A percentile compares a stretch with the other conserved stretches of the same genome.
phyloP scores from a whole-genome alignment of 2,888 invertebrate genomes.

The Acrocera orbiculus region DNA sequence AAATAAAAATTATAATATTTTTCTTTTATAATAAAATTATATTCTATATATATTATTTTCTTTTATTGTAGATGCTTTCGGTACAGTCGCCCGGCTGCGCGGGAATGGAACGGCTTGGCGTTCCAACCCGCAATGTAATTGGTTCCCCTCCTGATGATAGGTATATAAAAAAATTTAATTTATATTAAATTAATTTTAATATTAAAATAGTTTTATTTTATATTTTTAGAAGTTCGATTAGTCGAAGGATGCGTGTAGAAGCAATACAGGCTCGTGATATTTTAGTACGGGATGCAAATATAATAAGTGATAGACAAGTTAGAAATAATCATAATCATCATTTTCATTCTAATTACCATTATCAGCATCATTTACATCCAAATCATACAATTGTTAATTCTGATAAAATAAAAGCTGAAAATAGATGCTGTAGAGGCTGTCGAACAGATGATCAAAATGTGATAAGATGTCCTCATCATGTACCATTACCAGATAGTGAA shows the following conservation, averaged over 20 bases:
- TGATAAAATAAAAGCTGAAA: no score
- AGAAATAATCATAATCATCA: conserved; percentile 17
- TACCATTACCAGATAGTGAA: conserved; percentile 47
- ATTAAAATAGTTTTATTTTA: not conserved
- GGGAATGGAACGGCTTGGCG: conserved; percentile 51
- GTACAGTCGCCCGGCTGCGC: conserved; percentile 55
- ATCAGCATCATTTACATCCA: no score
- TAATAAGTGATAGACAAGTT: conserved; percentile 16
- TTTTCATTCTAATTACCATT: conserved; percentile 14
- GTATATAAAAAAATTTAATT: conserved; percentile 15
- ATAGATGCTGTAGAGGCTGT: conserved; percentile 5
- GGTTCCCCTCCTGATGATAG: conserved; percentile 33
- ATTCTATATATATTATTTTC: conserved; percentile 29
- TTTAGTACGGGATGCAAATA: conserved; percentile 17
- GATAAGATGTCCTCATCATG: conserved; percentile 40
- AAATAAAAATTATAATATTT: not conserved
- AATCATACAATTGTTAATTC: no score
- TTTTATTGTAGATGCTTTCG: conserved; percentile 50
- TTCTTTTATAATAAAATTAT: not conserved
- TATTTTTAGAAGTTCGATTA: conserved; percentile 25
- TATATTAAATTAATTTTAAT: conserved; percentile 1
- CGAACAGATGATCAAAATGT: conserved; percentile 12
- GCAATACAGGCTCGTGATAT: conserved; percentile 29
- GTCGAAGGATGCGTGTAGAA: conserved; percentile 31
- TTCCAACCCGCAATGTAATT: conserved; percentile 34